Evolutionary conservation across 2,113 vertebrate genomes (phyloP), one percentile per base, ranked within the genome.

Genomic region (Syrrhaptes paradoxus): DNA sequence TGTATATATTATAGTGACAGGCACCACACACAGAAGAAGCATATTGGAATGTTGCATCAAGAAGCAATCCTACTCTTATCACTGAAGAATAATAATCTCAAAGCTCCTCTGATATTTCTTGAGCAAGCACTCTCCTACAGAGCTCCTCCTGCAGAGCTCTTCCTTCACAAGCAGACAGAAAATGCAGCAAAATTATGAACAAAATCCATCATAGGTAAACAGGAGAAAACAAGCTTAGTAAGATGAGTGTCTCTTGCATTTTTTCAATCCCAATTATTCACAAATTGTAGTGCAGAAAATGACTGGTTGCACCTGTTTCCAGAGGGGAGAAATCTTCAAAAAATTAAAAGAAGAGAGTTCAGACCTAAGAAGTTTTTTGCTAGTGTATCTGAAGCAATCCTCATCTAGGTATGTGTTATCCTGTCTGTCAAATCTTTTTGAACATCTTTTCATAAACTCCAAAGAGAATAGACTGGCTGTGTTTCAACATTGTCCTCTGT

Each of bases 71-170:
- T 94, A 21, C 38, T 46, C 24, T 87, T 91, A 65, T 28, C 46
- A 71, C 59, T 74, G 57, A 85, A 85, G 58, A 95, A 83, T 51
- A 95, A 80, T 91, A 93, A 93, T 90, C 55, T 70, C n/a, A 85
- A 89, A 93, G 13, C 51, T 85, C 28, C 43, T 89, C 28, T 66
- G 46, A 24, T 66, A 65, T 68, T 85, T 89, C 34, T 80, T 82
- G 93, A n/a, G 25, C 43, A 91, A 88, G 5, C 6, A 83, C 71
- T 43, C 71, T 80, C 81, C 81, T 76, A 49, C 77, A 41, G 41
- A 41, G 41, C 41, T 41, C 41, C 41, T 41, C 41, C 41, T 41
- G 41, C 41, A 41, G 41, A 13, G 41, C 41, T 41, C 41, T 11
- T 41, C 41, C 41, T 41, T 41, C 31, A 65, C 67, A 85, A 80